A percentile compares a stretch with the other conserved stretches of the same genome.
Evolutionary conservation across 2,888 invertebrate species (phyloP).

Genomic region (Pristionchus exspectatus): DNA sequence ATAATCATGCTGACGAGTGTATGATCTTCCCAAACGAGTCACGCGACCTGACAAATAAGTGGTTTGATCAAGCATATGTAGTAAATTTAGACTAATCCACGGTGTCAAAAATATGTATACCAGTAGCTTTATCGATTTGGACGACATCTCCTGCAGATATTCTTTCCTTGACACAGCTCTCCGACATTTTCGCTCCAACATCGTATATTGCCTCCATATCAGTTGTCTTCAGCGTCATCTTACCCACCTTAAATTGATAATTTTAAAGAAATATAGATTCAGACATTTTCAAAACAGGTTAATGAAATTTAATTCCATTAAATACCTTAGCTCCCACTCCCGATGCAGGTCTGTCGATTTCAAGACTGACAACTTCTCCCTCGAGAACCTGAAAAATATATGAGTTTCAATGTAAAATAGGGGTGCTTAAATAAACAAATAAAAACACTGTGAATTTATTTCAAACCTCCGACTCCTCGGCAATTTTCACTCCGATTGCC

Average conservation of each 20-base stretch:
- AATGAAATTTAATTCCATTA: background rate
- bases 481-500: conserved; percentile 93
- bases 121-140: conserved; percentile 98
- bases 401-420: background rate
- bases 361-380: conserved; percentile 97
- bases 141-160: conserved; percentile 90
- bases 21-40: conserved; percentile 86
- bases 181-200: conserved; percentile 85
- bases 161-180: conserved; percentile 84
- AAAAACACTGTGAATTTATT: too few species aligned
- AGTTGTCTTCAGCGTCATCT: conserved; percentile 96
- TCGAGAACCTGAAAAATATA: conserved; percentile 90
- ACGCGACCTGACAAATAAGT: conserved; percentile 66
- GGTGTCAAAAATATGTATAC: conserved; percentile 79
- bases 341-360: conserved; percentile 94
- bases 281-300: background rate
- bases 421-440: too few species aligned
- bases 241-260: conserved; percentile 79
- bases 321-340: conserved; percentile 83
- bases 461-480: conserved; percentile 83
- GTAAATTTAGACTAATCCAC: background rate
- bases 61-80: background rate
- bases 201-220: conserved; percentile 99
- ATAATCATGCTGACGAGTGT: conserved; percentile 95
- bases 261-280: background rate